A percentile compares a stretch with the other conserved stretches of the same genome.
Conservation (phyloP, 2,797 vertebrate species). For the Otolemur crassicaudatus region DNA sequence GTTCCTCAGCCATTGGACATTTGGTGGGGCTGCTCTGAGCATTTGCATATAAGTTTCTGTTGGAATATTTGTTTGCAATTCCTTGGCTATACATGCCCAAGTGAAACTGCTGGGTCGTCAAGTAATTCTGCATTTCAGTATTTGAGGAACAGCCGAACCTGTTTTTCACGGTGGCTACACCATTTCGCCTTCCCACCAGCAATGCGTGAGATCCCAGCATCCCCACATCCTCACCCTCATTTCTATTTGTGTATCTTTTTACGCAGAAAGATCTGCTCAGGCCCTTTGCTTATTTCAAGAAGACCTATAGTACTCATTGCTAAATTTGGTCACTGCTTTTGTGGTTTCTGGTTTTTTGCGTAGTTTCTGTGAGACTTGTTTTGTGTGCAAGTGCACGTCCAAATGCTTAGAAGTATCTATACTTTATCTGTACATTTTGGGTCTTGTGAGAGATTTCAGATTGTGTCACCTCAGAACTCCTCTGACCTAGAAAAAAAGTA, state of each 20-base stretch:
- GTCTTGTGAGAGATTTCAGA: background rate
- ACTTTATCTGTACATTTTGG: background rate
- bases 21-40: background rate
- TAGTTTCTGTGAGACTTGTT: background rate
- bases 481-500: background rate
- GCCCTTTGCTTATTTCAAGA: background rate
- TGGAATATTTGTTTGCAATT: background rate
- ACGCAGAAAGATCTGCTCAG: background rate
- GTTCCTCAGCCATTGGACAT: background rate
- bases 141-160: background rate
- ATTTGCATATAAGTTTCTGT: background rate
- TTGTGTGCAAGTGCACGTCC: fast-evolving
- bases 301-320: background rate
- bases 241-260: background rate
- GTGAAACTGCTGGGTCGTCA: background rate
- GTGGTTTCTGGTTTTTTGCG: background rate
- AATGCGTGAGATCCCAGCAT: background rate
- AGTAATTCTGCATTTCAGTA: background rate
- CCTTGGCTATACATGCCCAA: background rate
- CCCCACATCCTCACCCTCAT: background rate
- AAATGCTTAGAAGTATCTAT: background rate
- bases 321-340: background rate
- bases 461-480: background rate
- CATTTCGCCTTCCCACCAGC: background rate
- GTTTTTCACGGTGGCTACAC: background rate